Evolutionary conservation across 2,113 vertebrate species (phyloP), one percentile per base, ranked within the genome.

Genomic region (Origma solitaria): DNA sequence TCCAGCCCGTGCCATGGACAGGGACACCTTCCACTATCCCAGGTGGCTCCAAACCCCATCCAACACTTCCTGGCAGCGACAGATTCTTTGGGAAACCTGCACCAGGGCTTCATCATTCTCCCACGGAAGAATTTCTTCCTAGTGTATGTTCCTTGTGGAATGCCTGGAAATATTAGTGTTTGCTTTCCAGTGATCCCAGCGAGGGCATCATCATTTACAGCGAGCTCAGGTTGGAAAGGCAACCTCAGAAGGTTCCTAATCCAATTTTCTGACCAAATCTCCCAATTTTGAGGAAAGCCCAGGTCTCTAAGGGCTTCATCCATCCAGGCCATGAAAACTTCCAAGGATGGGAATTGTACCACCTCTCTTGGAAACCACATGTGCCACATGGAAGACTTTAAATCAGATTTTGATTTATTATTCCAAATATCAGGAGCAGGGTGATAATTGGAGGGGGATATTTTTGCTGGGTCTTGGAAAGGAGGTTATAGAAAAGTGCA

Each of bases 31-130:
- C 30, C n/a, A 22, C 13, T 6, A 5, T 8, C 30, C 24, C 45
- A 61, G 30, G 6, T 0, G 35, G 70, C 8, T 82, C 38, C 61
- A 89, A 82, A 1, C 16, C 25, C 14, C 0, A 0, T 47, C 40
- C 87, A 0, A 35, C 17, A 54, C 2, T 42, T 35, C 62, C 62
- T 14, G 11, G 5, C 11, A 61, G 20, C 38, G 47, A 47, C 24
- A 54, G 47, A 8, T 82, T 35, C 30, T 31, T 30, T 54, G 78
- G 40, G 2, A 0, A 40, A 8, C 3, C 24, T 13, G 9, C 18
- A 6, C 24, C 61, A 75, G 28, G 11, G 9, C 19, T 1, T 51
- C 61, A 3, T 1, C 47, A 54, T 1, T 40, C 9, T 76, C 24
- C 0, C 30, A 16, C 25, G 2, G 9, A 69, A 31, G 40, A 23